Evolutionary conservation across 1,140 invertebrate genomes (phyloP).

Genomic region (Reticulitermes speratus): DNA sequence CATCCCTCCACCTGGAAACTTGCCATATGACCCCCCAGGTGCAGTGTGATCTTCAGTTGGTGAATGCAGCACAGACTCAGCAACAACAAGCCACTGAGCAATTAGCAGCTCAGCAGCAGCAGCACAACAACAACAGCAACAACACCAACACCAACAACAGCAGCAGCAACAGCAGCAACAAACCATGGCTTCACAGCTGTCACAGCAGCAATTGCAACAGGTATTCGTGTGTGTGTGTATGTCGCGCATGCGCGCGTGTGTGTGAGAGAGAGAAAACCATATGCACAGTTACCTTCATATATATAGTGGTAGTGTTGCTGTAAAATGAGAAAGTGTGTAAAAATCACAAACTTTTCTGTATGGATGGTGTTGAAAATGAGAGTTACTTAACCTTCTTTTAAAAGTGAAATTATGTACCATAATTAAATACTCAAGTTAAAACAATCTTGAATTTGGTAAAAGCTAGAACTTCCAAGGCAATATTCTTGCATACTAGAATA

Average conservation of each 20-base stretch:
- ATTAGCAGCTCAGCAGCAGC: slow-evolving; percentile 33
- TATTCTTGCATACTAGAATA: too few species aligned
- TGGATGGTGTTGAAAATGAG: too few species aligned
- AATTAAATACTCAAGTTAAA: too few species aligned
- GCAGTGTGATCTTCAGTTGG: slow-evolving; percentile 46
- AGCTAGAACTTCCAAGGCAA: too few species aligned
- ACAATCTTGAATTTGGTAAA: too few species aligned
- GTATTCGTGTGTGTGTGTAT: slow-evolving; percentile 35
- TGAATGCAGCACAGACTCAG: slow-evolving; percentile 28
- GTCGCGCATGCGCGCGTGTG: slow-evolving; percentile 33
- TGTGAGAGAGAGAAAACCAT: too few species aligned
- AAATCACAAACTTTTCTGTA: too few species aligned
- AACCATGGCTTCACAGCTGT: slow-evolving; percentile 29
- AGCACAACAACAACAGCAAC: slow-evolving; percentile 45
- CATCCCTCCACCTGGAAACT: slow-evolving; percentile 1
- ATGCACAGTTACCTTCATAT: too few species aligned
- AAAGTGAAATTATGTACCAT: too few species aligned
- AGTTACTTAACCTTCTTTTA: too few species aligned
- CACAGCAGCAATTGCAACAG: slow-evolving; percentile 46
- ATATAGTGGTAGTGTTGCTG: too few species aligned
- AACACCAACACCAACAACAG: slow-evolving; percentile 43
- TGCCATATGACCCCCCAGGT: slow-evolving; percentile 32
- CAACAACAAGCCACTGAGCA: slow-evolving; percentile 27
- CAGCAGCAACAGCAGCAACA: slow-evolving; percentile 17
- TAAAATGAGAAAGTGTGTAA: too few species aligned